Conservation (phyloP, 2,797 vertebrate species). For the Gallinago stenura region DNA sequence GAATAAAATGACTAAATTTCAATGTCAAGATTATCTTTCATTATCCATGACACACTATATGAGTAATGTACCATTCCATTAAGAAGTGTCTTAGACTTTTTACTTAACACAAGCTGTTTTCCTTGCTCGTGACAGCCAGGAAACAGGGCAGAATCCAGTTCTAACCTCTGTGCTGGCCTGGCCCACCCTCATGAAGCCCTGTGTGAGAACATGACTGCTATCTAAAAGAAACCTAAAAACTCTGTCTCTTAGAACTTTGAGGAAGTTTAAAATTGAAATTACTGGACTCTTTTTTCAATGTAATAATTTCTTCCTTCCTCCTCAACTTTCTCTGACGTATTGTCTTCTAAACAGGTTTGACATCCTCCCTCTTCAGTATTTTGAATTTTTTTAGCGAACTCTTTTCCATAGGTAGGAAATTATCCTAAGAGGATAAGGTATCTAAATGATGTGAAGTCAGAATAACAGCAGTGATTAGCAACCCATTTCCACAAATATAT, state of each 20-base stretch:
- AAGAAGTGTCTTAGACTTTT: neutral
- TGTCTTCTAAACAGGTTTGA: neutral
- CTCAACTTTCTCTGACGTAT: neutral
- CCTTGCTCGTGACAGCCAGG: neutral
- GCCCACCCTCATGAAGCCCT: neutral
- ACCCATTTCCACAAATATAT: slow-evolving; percentile 2
- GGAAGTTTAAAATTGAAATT: neutral
- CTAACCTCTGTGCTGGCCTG: neutral
- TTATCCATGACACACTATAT: neutral
- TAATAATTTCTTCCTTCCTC: neutral
- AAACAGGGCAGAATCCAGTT: neutral
- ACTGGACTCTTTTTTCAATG: neutral
- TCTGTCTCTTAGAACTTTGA: neutral
- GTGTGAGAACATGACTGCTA: neutral
- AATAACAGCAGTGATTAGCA: neutral
- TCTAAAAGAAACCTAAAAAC: neutral
- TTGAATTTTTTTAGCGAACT: neutral
- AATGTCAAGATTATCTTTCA: neutral
- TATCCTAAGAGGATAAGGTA: neutral
- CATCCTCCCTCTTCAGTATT: neutral
- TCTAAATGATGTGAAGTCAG: neutral
- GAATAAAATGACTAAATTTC: neutral
- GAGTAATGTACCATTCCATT: neutral
- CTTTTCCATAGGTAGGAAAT: neutral
- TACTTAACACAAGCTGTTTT: neutral